Evolutionary conservation across 2,888 invertebrate species (phyloP).

Genomic region (Lycocerus yunnanus): DNA sequence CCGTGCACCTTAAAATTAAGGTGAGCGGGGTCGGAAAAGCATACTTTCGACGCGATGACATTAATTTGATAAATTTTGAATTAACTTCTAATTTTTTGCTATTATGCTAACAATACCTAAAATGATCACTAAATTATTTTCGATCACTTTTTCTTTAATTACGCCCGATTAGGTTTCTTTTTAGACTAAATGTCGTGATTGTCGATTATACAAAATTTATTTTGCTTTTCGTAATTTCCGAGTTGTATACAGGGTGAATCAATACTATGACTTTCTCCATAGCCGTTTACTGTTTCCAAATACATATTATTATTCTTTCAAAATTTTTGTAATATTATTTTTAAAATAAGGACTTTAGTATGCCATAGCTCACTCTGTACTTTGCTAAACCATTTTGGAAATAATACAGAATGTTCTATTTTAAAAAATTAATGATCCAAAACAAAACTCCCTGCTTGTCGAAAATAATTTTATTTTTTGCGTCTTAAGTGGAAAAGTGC

Average conservation of each 20-base stretch:
- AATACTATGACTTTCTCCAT: neutral
- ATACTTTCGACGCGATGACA: neutral
- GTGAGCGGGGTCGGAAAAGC: neutral
- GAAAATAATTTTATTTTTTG: no score
- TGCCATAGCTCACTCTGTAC: no score
- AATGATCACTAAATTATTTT: neutral
- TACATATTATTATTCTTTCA: no score
- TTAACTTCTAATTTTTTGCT: neutral
- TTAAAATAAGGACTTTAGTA: no score
- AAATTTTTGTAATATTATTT: no score
- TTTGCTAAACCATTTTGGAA: no score
- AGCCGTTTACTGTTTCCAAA: no score
- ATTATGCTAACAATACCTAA: neutral
- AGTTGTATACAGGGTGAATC: neutral
- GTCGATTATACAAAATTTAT: neutral
- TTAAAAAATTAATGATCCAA: no score
- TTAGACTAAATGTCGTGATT: neutral
- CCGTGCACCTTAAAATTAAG: neutral
- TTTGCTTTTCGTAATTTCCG: neutral
- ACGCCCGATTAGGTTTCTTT: neutral
- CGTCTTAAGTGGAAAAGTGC: no score
- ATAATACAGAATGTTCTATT: no score
- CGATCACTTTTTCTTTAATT: neutral
- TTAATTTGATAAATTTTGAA: neutral
- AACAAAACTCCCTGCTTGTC: no score